Base-by-base conservation (phyloP, 2,888 invertebrate genomes). In the Byasa hedistus region DNA sequence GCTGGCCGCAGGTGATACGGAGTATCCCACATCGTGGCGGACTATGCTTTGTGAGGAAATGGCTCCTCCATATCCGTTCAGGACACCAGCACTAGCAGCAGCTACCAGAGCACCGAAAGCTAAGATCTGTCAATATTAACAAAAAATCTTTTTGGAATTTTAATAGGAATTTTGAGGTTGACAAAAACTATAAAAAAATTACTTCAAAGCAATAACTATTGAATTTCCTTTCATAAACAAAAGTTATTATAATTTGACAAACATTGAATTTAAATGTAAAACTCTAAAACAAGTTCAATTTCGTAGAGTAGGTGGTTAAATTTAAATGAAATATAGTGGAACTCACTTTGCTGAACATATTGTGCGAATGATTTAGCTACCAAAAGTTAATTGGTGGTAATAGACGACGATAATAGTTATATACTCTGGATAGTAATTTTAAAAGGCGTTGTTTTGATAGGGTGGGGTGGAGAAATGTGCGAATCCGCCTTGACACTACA, bases 261-360 rank as follows among this genome's bases (percentile, higher is more conserved):
- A 3, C 39, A 39, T 15, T 39, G 39, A 39, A 39, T 1, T 39
- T 39, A 39, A 39, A 12, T 39, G 2, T 39, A 39, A 36, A 39
- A 39, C 39, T 39, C 39, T 39, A 1, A 15, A 39, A 15, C 3
- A 39, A 15, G 3, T 12, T 15, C 3, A 12, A 12, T 36, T 15
- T 2, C 12, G 3, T 15, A 32, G 1, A 39, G 39, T 2, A 39
- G 12, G 15, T 39, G 39, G 12, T 39, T 15, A 12, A 39, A 15
- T 39, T 39, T 39, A 39, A 12, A 39, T 15, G 39, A 39, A 39
- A 39, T 39, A 15, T 39, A 15, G 12, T 39, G 15, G 12, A 39
- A 39, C 87, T 84, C 69, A 86, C 86, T 85, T 85, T 85, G 80
- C 81, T 84, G 79, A 85, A 84, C 86, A 86, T 86, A 75, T 81